phyloP scores from a whole-genome alignment of 2,797 vertebrate genomes.

The Benthosema pterotum region DNA sequence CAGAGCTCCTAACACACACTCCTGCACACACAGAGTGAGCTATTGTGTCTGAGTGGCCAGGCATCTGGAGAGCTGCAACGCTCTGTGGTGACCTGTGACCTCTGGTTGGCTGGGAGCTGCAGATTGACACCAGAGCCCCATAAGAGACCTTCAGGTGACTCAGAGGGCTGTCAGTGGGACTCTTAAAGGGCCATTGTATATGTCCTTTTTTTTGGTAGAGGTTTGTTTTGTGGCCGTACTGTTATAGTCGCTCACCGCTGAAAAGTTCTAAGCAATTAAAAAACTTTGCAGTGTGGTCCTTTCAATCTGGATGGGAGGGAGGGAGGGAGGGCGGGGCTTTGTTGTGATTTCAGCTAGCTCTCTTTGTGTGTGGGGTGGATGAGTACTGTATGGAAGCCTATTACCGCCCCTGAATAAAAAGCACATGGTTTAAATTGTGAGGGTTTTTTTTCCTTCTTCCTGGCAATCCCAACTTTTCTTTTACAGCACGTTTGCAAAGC shows the following conservation, averaged over 20 bases:
- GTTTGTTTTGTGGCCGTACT: constrained; percentile 22
- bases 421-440: no score
- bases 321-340: no score
- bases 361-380: no score
- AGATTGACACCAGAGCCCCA: constrained; percentile 55
- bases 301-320: no score
- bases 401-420: no score
- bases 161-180: constrained; percentile 27
- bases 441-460: background rate
- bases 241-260: constrained; percentile 9
- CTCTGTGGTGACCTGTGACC: constrained; percentile 65
- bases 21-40: constrained; percentile 57
- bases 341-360: no score
- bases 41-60: constrained; percentile 72
- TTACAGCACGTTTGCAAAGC: no score
- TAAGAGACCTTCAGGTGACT: constrained; percentile 63
- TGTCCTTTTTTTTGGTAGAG: background rate
- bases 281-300: background rate
- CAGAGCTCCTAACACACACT: constrained; percentile 46
- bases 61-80: constrained; percentile 77
- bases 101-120: constrained; percentile 44
- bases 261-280: constrained; percentile 13
- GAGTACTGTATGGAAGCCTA: no score
- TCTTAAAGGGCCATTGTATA: constrained; percentile 42
- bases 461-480: no score